Evolutionary conservation across 2,888 invertebrate genomes (phyloP), one percentile per base, ranked within the genome.

Genomic region (Cynaeus angustus): DNA sequence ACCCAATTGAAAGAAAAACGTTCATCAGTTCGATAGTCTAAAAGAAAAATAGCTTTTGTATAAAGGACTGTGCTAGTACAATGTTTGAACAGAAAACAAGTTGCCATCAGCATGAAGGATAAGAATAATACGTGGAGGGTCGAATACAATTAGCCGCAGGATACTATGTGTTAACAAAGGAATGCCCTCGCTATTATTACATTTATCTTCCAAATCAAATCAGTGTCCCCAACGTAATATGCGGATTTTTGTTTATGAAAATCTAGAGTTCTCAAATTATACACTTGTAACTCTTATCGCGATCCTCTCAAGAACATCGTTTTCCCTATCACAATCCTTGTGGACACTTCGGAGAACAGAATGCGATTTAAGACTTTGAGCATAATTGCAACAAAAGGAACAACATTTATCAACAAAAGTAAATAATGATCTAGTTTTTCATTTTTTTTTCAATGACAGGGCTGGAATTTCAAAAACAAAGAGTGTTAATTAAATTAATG

Each of bases 11-110:
- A 61, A 61, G 45, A 30, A 53, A 28, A 28, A 50, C 21, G 48
- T 38, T 38, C 50, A 38, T 37, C 38, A 38, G 14, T 9, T 46
- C n/a, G 9, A 55, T 21, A 28, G 55, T 10, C 21, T 16, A 43
- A 59, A 59, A 59, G 59, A 37, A 59, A 59, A 59, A 46, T 48
- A 59, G 30, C 59, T 53, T 37, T 6, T n/a, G 33, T 46, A 48
- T 61, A 50, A 38, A 48, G 38, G 61, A 1, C 16, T 3, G 37
- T 37, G n/a, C 52, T 10, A 8, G 12, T 8, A 13, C 14, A 14
- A 12, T 59, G 48, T 61, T 61, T 61, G 61, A 21, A 61, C 10
- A 37, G 61, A 61, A 61, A 61, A 61, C 50, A 61, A 37, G 48
- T 30, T 33, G 16, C 61, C 61, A 61, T 61, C 61, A 50, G 48